These are phyloP conservation scores for Oophaga pumilio DNA, from an alignment of 2,113 vertebrate species.

Conservation along the genomic window DNA sequence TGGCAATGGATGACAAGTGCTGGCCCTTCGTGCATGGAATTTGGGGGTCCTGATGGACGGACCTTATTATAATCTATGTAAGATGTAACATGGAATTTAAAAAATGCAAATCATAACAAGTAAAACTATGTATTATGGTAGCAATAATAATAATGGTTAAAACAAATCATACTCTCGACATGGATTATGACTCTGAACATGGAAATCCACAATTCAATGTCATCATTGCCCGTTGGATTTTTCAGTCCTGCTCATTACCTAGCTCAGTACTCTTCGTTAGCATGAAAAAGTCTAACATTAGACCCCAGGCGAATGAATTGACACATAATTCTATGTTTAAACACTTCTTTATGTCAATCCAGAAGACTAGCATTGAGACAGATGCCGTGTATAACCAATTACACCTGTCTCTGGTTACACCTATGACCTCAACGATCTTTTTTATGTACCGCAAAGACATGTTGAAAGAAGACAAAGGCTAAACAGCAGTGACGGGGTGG, in stretches of 20 bases:
- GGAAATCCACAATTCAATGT: background rate
- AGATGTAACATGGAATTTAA: background rate
- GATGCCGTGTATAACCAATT: background rate
- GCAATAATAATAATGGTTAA: background rate
- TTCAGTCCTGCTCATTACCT: background rate
- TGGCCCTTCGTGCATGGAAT: too few relatives aligned
- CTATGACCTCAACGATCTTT: background rate
- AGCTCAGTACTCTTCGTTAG: background rate
- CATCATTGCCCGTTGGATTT: background rate
- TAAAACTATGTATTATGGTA: background rate
- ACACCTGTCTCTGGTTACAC: constrained; percentile 26
- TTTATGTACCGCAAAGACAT: constrained; percentile 25
- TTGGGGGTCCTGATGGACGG: background rate
- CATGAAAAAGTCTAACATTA: background rate
- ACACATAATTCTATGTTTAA: constrained; percentile 12
- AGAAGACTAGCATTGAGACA: background rate
- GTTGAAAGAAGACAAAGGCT: constrained; percentile 27
- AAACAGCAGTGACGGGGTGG: constrained; percentile 5
- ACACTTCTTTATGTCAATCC: constrained; percentile 14
- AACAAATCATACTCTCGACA: background rate
- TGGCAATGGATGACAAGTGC: too few relatives aligned
- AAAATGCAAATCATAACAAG: background rate
- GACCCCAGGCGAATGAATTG: background rate
- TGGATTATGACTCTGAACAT: background rate
- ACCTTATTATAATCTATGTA: background rate